Base-by-base conservation (phyloP, 2,888 invertebrate species). In the Diarsia mendica region DNA sequence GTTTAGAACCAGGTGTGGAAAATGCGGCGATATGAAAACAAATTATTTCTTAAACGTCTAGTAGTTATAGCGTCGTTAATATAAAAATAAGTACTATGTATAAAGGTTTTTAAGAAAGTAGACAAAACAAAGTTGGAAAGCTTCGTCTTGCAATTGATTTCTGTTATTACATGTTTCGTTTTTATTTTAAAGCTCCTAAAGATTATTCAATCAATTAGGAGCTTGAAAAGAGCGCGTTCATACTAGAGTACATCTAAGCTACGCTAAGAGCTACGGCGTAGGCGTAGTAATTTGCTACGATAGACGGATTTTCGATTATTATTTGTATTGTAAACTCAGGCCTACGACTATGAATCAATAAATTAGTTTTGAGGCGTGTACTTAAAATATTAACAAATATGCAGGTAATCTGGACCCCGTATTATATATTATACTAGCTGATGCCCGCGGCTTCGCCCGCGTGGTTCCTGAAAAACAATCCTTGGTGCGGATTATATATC, bases 1-100 rank as follows among this genome's bases (percentile, higher is more conserved):
- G 66, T 75, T 79, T 71, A 75, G 77, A 75, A 79, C 67, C 82
- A 82, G 84, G 80, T 86, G 82, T 63, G 66, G 67, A 67, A 80
- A 82, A 77, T 79, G 67, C 51, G 53, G 66, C 49, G 28, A 71
- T 73, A 75, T 80, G 66, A 79, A 79, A 84, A 79, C 75, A 79
- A 79, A 75, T 79, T 67, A 72, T 83, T 70, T 75, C 46, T 61
- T 58, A 75, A 69, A 58, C 23, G 68, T 75, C 23, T 66, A 55
- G 39, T 66, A 46, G 63, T 61, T 64, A n/a, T n/a, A 49, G 23
- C 28, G 23, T 49, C 51, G 39, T 64, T 67, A 53, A 46, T 44
- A 80, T 53, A 55, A 74, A 66, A 33, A 63, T 6, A 70, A 75
- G 10, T 33, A 46, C n/a, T 39, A 51, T 58, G 23, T 60, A 18